A percentile compares a stretch with the other conserved stretches of the same genome.
Conservation (phyloP, 2,113 vertebrate genomes). For the Delphinapterus leucas region DNA sequence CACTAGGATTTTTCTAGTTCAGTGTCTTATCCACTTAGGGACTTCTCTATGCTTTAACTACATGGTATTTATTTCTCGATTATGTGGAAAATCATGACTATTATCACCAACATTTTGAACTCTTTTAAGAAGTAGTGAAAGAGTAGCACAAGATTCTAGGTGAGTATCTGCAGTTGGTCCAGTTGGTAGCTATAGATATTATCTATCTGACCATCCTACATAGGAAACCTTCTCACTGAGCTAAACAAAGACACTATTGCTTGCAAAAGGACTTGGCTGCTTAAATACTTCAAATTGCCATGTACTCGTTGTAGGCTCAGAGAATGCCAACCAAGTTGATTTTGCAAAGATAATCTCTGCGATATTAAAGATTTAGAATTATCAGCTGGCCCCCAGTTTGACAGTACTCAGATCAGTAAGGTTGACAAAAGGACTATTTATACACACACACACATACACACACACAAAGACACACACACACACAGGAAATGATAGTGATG, state of each 20-base stretch:
- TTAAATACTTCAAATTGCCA: neutral
- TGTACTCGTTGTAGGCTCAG: neutral
- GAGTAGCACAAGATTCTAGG: neutral
- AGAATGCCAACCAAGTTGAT: neutral
- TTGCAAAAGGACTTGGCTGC: neutral
- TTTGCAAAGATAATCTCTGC: conserved; percentile 1
- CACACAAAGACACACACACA: neutral
- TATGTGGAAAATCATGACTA: neutral
- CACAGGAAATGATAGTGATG: neutral
- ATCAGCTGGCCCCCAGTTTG: neutral
- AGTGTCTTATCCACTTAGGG: neutral
- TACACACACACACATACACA: neutral
- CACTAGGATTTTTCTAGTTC: neutral
- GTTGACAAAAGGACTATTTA: neutral
- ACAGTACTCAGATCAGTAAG: neutral
- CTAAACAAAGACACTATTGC: neutral
- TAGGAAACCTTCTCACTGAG: neutral
- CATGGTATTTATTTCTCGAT: neutral
- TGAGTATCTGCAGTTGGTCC: neutral
- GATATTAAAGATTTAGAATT: neutral
- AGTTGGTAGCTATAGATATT: neutral
- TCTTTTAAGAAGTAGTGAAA: neutral
- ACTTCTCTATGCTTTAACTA: neutral
- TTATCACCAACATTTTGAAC: neutral
- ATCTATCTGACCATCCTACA: neutral